Conservation (phyloP, 2,113 vertebrate genomes). For the Oenanthe melanoleuca region DNA sequence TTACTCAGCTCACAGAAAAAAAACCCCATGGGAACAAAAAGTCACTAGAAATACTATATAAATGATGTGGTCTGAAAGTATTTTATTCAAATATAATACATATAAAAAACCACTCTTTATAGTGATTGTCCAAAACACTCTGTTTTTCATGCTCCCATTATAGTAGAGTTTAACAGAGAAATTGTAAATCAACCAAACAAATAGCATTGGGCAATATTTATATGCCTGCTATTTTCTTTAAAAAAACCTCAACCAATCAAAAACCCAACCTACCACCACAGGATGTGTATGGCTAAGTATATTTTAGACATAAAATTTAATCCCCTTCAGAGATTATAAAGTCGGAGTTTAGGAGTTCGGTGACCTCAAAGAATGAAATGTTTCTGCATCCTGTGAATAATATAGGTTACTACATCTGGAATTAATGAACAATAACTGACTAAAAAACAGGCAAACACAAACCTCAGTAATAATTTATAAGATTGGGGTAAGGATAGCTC, state of each 20-base stretch:
- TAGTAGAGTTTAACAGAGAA: not conserved
- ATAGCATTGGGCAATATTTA: not conserved
- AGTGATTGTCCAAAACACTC: fast-evolving
- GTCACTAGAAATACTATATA: not conserved
- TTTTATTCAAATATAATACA: not conserved
- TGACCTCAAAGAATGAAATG: not conserved
- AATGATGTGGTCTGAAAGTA: not conserved
- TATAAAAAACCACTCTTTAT: not conserved
- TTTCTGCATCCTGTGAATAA: not conserved
- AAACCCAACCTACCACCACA: not conserved
- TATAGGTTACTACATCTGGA: not conserved
- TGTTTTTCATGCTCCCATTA: not conserved
- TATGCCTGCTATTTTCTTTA: not conserved
- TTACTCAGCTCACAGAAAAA: not conserved
- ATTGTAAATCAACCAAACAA: not conserved
- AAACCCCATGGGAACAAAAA: not conserved
- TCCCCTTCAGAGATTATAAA: not conserved
- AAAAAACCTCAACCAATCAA: not conserved
- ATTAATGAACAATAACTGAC: not conserved
- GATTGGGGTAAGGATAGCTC: not conserved
- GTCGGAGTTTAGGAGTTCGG: not conserved
- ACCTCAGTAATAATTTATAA: not conserved
- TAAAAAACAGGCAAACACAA: not conserved
- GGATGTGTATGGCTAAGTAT: not conserved
- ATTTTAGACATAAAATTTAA: not conserved